Evolutionary conservation across 2,113 vertebrate genomes (phyloP).

Genomic region (Crotalus viridis): DNA sequence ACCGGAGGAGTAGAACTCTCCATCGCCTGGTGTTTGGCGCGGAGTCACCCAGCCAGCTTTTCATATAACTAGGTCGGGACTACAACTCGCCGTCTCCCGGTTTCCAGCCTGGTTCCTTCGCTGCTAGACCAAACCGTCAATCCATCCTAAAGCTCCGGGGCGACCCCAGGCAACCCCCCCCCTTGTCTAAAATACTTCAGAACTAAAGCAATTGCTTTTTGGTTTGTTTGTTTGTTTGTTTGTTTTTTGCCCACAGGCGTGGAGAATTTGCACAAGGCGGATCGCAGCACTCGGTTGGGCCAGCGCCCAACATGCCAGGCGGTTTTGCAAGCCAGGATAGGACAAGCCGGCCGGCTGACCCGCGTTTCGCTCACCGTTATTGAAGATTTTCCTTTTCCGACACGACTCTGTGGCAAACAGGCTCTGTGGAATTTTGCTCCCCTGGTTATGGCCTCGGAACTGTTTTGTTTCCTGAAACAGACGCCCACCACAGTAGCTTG

Average conservation of each 20-base stretch:
- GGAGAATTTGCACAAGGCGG: slow-evolving; percentile 80
- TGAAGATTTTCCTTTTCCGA: slow-evolving; percentile 39
- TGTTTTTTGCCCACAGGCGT: slow-evolving; percentile 62
- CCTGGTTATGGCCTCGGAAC: slow-evolving; percentile 43
- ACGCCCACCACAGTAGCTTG: slow-evolving; percentile 47
- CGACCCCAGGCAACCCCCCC: too few species aligned
- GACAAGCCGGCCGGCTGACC: slow-evolving; percentile 36
- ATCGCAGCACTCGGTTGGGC: slow-evolving; percentile 76
- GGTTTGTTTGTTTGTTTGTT: not conserved
- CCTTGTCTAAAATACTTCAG: not conserved
- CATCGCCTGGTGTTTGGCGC: not conserved
- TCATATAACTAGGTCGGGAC: too few species aligned
- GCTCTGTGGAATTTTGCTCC: slow-evolving; percentile 42
- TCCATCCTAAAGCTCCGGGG: not conserved
- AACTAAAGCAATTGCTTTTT: not conserved
- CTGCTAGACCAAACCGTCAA: not conserved
- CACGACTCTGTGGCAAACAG: not conserved
- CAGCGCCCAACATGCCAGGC: slow-evolving; percentile 71
- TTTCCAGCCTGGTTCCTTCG: too few species aligned
- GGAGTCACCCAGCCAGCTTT: not conserved
- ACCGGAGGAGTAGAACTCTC: not conserved
- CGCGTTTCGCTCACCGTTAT: slow-evolving; percentile 67
- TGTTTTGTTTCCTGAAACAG: slow-evolving; percentile 26
- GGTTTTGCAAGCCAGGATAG: slow-evolving; percentile 73
- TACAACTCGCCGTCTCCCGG: too few species aligned